A percentile compares a stretch with the other conserved stretches of the same genome.
phyloP scores from a whole-genome alignment of 2,888 invertebrate genomes.

The Ochlodes sylvanus region DNA sequence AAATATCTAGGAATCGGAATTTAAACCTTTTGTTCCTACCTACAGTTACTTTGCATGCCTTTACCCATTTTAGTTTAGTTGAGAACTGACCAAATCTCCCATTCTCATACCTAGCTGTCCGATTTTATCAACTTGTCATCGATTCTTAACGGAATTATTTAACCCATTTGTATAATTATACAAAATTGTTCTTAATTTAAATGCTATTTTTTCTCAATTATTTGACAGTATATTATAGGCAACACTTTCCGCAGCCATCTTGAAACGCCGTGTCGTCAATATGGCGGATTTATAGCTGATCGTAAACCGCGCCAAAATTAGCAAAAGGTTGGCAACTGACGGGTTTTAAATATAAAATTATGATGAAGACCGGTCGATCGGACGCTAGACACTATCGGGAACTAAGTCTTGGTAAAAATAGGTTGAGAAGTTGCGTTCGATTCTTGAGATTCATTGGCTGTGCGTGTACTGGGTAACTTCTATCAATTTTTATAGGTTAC shows the following conservation, averaged over 20 bases:
- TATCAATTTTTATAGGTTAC: no score
- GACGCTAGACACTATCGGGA: slow-evolving; percentile 48
- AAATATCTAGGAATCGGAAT: no score
- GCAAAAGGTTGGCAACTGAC: slow-evolving; percentile 77
- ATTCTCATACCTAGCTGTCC: background rate
- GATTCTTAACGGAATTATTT: slow-evolving; percentile 1
- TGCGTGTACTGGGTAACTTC: background rate
- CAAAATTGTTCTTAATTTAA: no score
- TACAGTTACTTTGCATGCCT: background rate
- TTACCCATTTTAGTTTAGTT: background rate
- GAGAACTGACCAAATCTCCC: background rate
- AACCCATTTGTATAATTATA: background rate
- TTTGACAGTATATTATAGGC: slow-evolving; percentile 1
- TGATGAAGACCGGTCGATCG: slow-evolving; percentile 61
- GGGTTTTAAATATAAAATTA: slow-evolving; percentile 75
- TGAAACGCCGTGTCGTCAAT: slow-evolving; percentile 61
- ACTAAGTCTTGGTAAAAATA: slow-evolving; percentile 51
- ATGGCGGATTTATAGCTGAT: slow-evolving; percentile 70
- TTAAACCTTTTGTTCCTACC: background rate
- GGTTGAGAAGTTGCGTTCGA: slow-evolving; percentile 14
- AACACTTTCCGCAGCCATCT: slow-evolving; percentile 59
- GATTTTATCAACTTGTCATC: slow-evolving; percentile 4
- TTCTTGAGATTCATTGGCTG: background rate
- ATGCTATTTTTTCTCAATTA: no score
- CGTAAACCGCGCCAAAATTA: slow-evolving; percentile 78